A percentile compares a stretch with the other conserved stretches of the same genome.
Conservation (phyloP, 2,888 invertebrate species). For the Anarsia innoxiella region DNA sequence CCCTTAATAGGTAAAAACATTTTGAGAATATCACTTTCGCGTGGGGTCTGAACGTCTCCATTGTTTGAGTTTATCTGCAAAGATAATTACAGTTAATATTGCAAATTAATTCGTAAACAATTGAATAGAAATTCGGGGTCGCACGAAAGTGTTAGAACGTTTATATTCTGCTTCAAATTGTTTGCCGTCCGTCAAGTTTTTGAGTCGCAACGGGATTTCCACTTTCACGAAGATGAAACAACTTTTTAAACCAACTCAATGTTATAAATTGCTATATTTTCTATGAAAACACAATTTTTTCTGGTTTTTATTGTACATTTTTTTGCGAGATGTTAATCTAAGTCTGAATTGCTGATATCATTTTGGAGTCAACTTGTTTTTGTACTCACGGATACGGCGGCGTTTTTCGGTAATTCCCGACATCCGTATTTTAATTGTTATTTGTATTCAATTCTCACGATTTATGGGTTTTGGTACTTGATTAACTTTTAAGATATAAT, state of each 20-base stretch:
- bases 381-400: conserved; percentile 27
- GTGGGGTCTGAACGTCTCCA: neutral
- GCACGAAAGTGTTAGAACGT: conserved; percentile 1
- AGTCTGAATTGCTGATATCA: conserved; percentile 13
- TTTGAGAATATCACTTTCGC: too few relatives aligned
- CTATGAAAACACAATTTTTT: conserved; percentile 2
- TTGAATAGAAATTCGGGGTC: neutral
- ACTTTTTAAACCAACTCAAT: conserved; percentile 3
- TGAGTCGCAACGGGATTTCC: neutral
- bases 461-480: conserved; percentile 4
- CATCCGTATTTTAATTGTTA: conserved; percentile 17
- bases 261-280: neutral
- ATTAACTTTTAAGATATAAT: too few relatives aligned
- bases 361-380: conserved; percentile 27
- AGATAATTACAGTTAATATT: too few relatives aligned
- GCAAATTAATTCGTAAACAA: neutral
- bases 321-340: conserved; percentile 12
- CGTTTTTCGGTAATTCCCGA: conserved; percentile 14
- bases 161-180: neutral
- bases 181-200: neutral
- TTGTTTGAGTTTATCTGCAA: neutral
- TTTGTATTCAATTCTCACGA: conserved; percentile 17
- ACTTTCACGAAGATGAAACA: too few relatives aligned
- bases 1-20: too few relatives aligned
- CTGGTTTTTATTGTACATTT: neutral